Conservation (phyloP, 2,113 vertebrate genomes). For the Nannobrachium achirus region DNA sequence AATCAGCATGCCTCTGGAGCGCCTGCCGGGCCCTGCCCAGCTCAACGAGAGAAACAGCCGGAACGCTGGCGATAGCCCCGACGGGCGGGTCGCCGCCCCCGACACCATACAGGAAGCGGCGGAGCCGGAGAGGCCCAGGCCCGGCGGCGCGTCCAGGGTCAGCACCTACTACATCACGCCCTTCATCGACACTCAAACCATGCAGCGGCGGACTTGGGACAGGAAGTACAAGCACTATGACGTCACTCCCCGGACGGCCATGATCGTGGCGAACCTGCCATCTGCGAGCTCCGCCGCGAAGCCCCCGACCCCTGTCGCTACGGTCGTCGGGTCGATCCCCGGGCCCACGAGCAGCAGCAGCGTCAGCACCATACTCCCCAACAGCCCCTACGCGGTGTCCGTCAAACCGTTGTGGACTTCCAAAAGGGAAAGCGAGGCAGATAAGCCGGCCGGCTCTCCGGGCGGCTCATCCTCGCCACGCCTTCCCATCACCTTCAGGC, state of each 20-base stretch:
- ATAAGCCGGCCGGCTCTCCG: constrained; percentile 57
- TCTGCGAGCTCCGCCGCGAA: constrained; percentile 66
- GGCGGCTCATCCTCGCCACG: constrained; percentile 27
- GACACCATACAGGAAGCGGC: constrained; percentile 83
- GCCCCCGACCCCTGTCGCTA: constrained; percentile 40
- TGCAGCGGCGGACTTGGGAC: constrained; percentile 84
- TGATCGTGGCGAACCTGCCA: constrained; percentile 84
- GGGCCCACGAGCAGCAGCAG: constrained; percentile 29
- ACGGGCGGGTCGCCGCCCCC: constrained; percentile 69
- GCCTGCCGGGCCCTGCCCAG: constrained; percentile 76
- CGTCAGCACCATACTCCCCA: constrained; percentile 65
- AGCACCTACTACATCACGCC: constrained; percentile 84
- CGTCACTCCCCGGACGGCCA: constrained; percentile 84
- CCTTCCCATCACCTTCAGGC: constrained; percentile 76
- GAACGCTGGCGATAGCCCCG: constrained; percentile 45
- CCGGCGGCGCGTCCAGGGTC: constrained; percentile 60
- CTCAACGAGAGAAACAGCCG: constrained; percentile 82
- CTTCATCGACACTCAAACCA: constrained; percentile 83
- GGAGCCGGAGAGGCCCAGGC: constrained; percentile 75
- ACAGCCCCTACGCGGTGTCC: constrained; percentile 68
- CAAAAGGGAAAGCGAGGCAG: constrained; percentile 70
- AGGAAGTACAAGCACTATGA: constrained; percentile 88
- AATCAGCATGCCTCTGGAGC: constrained; percentile 89
- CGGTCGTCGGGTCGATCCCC: constrained; percentile 31
- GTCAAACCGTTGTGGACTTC: constrained; percentile 68